Evolutionary conservation across 2,113 vertebrate species (phyloP).

Genomic region (Dunckerocampus dactyliophorus): DNA sequence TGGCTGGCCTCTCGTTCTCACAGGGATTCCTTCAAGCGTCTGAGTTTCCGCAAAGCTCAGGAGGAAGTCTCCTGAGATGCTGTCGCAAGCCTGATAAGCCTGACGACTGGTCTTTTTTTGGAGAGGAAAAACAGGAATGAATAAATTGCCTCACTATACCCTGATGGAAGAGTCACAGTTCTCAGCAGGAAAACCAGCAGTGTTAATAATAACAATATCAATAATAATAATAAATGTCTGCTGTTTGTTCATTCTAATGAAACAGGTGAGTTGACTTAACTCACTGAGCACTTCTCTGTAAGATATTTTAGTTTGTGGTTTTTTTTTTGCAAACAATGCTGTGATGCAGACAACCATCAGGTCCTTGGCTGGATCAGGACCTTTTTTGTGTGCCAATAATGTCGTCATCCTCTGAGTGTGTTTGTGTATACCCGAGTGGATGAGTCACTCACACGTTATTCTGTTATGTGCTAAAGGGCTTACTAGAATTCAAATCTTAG

Average conservation of each 20-base stretch:
- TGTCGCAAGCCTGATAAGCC: neutral
- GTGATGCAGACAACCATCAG: slow-evolving; percentile 22
- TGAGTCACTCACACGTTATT: slow-evolving; percentile 15
- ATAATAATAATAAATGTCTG: neutral
- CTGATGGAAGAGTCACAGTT: slow-evolving; percentile 18
- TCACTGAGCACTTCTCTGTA: slow-evolving; percentile 44
- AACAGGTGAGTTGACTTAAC: slow-evolving; percentile 6
- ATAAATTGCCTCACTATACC: slow-evolving; percentile 3
- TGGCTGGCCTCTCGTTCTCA: slow-evolving; percentile 6
- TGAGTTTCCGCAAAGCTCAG: slow-evolving; percentile 71
- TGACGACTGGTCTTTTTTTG: neutral
- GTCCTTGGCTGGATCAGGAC: slow-evolving; percentile 41
- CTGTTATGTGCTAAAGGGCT: slow-evolving; percentile 35
- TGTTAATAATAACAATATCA: slow-evolving; percentile 4
- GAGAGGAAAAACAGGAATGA: neutral
- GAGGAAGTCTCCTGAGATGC: slow-evolving; percentile 73
- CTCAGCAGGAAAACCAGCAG: slow-evolving; percentile 17
- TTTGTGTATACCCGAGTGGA: slow-evolving; percentile 25
- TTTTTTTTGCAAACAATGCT: slow-evolving; percentile 45
- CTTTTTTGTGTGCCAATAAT: slow-evolving; percentile 22
- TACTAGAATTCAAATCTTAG: slow-evolving; percentile 39
- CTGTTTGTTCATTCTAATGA: slow-evolving; percentile 20
- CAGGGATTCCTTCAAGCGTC: slow-evolving; percentile 76
- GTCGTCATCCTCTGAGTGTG: slow-evolving; percentile 16
- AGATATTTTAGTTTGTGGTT: slow-evolving; percentile 39